Evolutionary conservation across 2,113 vertebrate species (phyloP).

Genomic region (Propithecus coquereli): DNA sequence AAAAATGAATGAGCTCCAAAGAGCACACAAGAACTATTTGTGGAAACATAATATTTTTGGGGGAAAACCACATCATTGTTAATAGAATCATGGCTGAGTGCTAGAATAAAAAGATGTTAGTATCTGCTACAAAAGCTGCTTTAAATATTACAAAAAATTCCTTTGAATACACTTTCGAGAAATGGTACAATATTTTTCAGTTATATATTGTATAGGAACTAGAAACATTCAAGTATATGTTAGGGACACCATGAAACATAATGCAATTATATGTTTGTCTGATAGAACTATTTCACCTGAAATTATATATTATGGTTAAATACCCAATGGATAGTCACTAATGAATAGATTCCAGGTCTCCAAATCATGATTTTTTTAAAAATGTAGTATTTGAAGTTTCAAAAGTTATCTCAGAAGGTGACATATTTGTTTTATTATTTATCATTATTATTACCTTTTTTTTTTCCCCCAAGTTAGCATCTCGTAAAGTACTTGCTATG

Average conservation of each 20-base stretch:
- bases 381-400: neutral
- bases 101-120: neutral
- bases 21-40: neutral
- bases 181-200: neutral
- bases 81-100: neutral
- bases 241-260: too few species aligned
- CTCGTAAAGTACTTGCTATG: neutral
- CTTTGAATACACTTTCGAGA: neutral
- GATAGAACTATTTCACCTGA: neutral
- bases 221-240: neutral
- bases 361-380: neutral
- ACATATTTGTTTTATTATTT: neutral
- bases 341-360: neutral
- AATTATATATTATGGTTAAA: neutral
- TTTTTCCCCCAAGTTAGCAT: neutral
- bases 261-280: neutral
- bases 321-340: rapidly evolving
- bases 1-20: neutral
- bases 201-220: neutral
- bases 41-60: neutral
- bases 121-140: neutral
- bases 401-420: neutral
- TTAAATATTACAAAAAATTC: neutral
- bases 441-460: neutral
- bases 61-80: neutral